Evolutionary conservation across 2,797 vertebrate genomes (phyloP).

Genomic region (Nyctibius grandis): DNA sequence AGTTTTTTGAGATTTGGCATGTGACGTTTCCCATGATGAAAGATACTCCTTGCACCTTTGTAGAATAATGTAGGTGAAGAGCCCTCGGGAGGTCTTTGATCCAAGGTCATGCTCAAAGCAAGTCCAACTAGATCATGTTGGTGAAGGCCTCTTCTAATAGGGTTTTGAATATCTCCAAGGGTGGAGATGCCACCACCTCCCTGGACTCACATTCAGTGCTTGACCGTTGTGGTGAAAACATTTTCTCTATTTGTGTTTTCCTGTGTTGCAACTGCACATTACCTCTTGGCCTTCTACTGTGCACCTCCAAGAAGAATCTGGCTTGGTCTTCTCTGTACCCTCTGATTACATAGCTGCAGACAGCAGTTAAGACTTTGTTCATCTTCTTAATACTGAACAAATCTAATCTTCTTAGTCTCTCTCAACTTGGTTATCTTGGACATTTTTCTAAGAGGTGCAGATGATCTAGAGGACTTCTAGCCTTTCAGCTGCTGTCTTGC

Average conservation of each 20-base stretch:
- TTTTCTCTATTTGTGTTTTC: neutral
- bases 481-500: neutral
- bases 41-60: neutral
- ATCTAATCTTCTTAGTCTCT: neutral
- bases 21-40: neutral
- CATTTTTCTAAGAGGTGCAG: neutral
- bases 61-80: neutral
- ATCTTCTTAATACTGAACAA: neutral
- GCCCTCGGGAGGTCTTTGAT: neutral
- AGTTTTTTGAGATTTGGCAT: neutral
- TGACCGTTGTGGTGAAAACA: neutral
- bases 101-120: neutral
- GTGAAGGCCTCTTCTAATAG: neutral
- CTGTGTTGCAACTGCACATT: rapidly evolving
- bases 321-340: neutral
- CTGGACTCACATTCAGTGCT: neutral
- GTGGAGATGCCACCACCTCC: neutral
- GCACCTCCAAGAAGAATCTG: neutral
- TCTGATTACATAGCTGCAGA: neutral
- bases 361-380: neutral
- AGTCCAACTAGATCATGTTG: neutral
- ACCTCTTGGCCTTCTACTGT: neutral
- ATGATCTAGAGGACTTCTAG: neutral
- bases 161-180: neutral
- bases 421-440: neutral